Evolutionary conservation across 53 echinoderm and acorn worm species (phyloP), one percentile per base, ranked within the genome.

Genomic region (Temnopleurus reevesii): DNA sequence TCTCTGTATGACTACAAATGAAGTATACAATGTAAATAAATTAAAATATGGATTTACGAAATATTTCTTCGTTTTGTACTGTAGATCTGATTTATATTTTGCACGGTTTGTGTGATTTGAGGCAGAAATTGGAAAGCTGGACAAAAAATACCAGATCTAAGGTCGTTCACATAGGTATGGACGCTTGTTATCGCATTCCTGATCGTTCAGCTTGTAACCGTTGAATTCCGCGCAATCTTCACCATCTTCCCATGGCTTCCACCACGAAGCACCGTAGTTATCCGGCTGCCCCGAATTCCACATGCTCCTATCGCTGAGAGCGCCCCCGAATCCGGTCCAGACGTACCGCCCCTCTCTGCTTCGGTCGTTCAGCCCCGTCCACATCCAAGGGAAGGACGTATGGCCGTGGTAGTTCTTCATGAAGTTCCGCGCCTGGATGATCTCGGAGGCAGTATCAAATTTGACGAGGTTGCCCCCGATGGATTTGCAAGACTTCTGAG

Each of bases 181-280:
- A 24, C 46, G 64, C 15, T 17, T 36, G 12, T 61, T 26, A 46
- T 61, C 64, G 9, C 86, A 86, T 12, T 61, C 29, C 33, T 49
- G 26, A 21, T 86, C 86, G 18, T 64, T 86, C 3, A 86, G 86
- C 13, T 46, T 9, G 27, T 46, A 45, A 0, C 86, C 86, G 64
- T 86, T 86, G 63, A 64, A 63, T 15, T 63, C 86, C 9, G 45
- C 47, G 31, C 86, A 86, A 18, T 86, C 86, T 28, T 86, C 86
- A 25, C 46, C 47, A 17, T 34, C 29, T 1, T 28, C 35, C 56
- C 83, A 57, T 25, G 0, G 38, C 8, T 25, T 21, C 12, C 25
- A 41, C 45, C 53, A 47, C 0, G 49, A 24, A 4, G 4, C 0
- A 18, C 24, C 4, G 46, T 86, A 31, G 64, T 86, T 86, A 18